Evolutionary conservation across 1,140 invertebrate species (phyloP), one percentile per base, ranked within the genome.

Genomic region (Tetramorium alpestre): DNA sequence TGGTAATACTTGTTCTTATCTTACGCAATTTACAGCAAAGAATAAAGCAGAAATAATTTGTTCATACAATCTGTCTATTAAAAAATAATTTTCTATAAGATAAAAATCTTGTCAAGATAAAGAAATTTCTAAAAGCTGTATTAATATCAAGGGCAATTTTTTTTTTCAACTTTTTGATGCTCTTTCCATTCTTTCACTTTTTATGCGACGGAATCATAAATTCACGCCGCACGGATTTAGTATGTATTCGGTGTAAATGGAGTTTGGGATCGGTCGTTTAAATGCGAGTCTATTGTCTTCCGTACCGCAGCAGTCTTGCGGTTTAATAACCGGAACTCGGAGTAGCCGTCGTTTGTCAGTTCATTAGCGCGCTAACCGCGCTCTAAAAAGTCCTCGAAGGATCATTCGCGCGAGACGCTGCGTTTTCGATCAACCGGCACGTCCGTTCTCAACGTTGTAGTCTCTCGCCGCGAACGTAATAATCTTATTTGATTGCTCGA

Each of bases 271-370:
- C 44, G 49, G 77, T 13, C 47, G 4, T n/a, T 58, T 44, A 72
- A 54, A 69, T 11, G 13, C 64, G n/a, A 69, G 38, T 38, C 60
- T 67, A 84, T 84, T 62, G 69, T 81, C 8, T 25, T 69, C 22
- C 41, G 28, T 18, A 51, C 54, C 56, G 44, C 54, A 44, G 41
- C 84, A 82, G 64, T 81, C 64, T 84, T 89, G 89, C 87, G 89
- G 87, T 91, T 91, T 89, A 85, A 91, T 85, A 87, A 91, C 87
- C 73, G 75, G 87, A 90, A 90, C 89, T 90, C 77, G 56, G 72
- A 28, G 76, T 72, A 69, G 80, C 69, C 87, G 22, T 89, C 89
- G 85, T 91, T 91, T 91, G 88, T 91, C 89, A 85, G 87, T 89
- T 78, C 80, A 89, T 91, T 87, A 91, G 84, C 85, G 85, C 85